These are phyloP conservation scores for Falco punctatus DNA, from an alignment of 2,113 vertebrate species.

Conservation along the genomic window DNA sequence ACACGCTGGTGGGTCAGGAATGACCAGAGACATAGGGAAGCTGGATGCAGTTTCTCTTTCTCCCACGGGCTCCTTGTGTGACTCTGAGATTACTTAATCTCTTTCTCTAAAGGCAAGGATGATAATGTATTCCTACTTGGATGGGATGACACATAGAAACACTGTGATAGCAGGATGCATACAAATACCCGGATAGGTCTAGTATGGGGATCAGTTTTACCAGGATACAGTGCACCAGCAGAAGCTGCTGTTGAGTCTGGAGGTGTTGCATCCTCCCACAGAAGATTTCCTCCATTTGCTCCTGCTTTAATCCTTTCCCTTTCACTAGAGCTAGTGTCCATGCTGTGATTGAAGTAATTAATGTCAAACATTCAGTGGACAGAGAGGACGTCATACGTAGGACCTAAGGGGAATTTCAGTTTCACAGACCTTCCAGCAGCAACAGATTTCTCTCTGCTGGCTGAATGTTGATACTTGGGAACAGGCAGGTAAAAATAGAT, in stretches of 20 bases:
- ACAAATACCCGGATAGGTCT: neutral
- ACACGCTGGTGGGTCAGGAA: neutral
- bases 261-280: neutral
- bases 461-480: constrained; percentile 6
- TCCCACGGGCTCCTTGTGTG: accelerated
- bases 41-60: neutral
- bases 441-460: constrained; percentile 15
- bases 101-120: neutral
- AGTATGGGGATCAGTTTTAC: neutral
- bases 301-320: neutral
- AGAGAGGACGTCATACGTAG: neutral
- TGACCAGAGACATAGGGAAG: neutral
- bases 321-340: neutral
- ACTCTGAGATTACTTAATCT: neutral
- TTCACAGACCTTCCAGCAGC: constrained; percentile 1
- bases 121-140: neutral
- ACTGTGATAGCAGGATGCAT: neutral
- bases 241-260: neutral
- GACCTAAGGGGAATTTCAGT: constrained; percentile 11
- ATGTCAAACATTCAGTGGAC: constrained; percentile 44
- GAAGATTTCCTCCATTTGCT: neutral
- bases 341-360: constrained; percentile 62
- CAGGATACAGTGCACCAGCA: neutral
- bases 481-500: constrained; percentile 31
- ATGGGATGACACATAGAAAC: neutral